Base-by-base conservation (phyloP, 2,888 invertebrate genomes). In the Calameuta filiformis region DNA sequence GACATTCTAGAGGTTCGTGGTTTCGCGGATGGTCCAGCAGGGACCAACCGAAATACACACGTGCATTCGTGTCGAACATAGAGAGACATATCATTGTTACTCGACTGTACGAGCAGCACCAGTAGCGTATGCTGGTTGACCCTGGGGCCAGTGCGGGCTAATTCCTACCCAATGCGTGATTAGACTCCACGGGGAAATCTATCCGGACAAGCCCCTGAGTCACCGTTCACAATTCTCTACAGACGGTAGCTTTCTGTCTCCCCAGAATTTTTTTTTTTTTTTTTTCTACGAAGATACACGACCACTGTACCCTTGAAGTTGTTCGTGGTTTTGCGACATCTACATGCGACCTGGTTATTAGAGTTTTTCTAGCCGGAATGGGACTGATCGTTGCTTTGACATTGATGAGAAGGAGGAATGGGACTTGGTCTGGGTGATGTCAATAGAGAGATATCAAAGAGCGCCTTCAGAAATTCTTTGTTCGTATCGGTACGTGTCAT, bases 151-250 rank as follows among this genome's bases (percentile, higher is more conserved):
- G 83, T 76, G 56, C 9, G 23, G 81, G 86, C 85, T 88, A 86
- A 87, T 88, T 86, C 86, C 86, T 85, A 84, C 82, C 85, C 86
- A 87, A 87, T 86, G 87, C 88, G 87, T 89, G 88, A 90, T 90
- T 89, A 88, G 86, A 86, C 88, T 87, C 90, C 89, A 75, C 82
- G 79, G 90, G 90, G 90, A 90, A 90, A 90, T 90, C 89, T 88
- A 87, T 76, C 84, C 80, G 87, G 84, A 90, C 87, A 89, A 86
- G 88, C 84, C 81, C 82, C 85, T 81, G 83, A 86, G 85, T 71
- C 71, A 34, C 56, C 23, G 9, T 56, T 23, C 56, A 23, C 56
- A 23, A 23, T 23, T 6, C 56, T 56, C 56, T 56, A 3, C 0
- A 9, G 15, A 9, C 23, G 9, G 56, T 23, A 56, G 23, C 56